phyloP scores from a whole-genome alignment of 2,113 vertebrate genomes.

The Diphyllodes magnificus region DNA sequence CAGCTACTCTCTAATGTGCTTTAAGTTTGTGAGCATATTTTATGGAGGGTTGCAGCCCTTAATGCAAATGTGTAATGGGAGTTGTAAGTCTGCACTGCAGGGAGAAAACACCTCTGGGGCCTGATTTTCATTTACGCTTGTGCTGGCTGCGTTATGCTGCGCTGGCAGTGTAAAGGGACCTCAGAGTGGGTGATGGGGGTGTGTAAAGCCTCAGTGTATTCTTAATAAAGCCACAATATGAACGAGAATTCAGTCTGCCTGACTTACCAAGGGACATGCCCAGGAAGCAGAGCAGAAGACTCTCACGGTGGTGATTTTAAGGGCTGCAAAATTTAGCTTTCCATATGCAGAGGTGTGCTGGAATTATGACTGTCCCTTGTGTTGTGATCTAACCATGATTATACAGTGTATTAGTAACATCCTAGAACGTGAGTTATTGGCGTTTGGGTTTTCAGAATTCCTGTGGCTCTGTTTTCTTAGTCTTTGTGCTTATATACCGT shows the following conservation, averaged over 20 bases:
- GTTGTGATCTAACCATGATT: background rate
- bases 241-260: background rate
- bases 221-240: slow-evolving; percentile 1
- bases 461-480: background rate
- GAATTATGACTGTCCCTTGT: background rate
- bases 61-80: slow-evolving; percentile 45
- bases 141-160: background rate
- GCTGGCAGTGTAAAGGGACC: background rate
- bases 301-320: slow-evolving; percentile 4
- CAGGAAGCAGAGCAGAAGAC: slow-evolving; percentile 1
- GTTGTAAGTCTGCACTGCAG: slow-evolving; percentile 16
- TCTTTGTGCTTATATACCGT: background rate
- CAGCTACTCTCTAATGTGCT: slow-evolving; percentile 24
- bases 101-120: slow-evolving; percentile 43
- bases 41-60: slow-evolving; percentile 42
- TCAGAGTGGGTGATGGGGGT: background rate
- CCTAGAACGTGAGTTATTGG: background rate
- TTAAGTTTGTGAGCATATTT: slow-evolving; percentile 40
- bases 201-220: slow-evolving; percentile 18
- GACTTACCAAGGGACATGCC: background rate
- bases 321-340: slow-evolving; percentile 6
- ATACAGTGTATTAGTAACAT: background rate
- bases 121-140: slow-evolving; percentile 9
- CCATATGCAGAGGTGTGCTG: background rate
- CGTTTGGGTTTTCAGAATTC: background rate